phyloP scores from a whole-genome alignment of 2,113 vertebrate species.

The Halichoerus grypus region DNA sequence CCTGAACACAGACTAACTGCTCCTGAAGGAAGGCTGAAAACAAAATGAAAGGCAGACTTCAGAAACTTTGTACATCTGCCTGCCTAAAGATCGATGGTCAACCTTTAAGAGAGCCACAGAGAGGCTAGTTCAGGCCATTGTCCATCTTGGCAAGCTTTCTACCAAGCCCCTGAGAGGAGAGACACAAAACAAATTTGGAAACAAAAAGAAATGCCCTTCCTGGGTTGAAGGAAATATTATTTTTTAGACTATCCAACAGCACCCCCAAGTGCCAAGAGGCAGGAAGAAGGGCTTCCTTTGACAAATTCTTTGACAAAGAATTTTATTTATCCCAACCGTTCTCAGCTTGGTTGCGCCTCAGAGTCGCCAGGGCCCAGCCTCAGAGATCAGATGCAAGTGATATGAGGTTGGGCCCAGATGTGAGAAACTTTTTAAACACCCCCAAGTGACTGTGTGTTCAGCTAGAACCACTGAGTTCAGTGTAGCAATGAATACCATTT shows the following conservation, averaged over 20 bases:
- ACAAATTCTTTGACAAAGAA: not conserved
- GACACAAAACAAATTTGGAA: not conserved
- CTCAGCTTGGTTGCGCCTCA: not conserved
- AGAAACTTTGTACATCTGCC: not conserved
- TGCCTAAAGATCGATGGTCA: not conserved
- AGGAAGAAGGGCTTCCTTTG: not conserved
- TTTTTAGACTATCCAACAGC: slow-evolving; percentile 74
- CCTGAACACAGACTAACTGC: not conserved
- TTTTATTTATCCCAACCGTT: not conserved
- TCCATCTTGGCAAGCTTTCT: not conserved
- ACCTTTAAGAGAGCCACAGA: not conserved
- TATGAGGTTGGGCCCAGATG: not conserved
- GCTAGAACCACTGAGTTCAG: not conserved
- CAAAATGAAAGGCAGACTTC: not conserved
- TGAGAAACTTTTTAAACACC: not conserved
- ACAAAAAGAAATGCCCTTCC: not conserved
- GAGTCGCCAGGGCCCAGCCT: not conserved
- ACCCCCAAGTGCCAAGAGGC: slow-evolving; percentile 63
- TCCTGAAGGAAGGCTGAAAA: not conserved
- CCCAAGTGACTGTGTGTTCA: not conserved
- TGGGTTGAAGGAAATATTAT: not conserved
- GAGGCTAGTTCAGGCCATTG: not conserved
- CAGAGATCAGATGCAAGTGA: not conserved
- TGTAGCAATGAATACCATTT: not conserved
- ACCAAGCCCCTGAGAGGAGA: not conserved